Evolutionary conservation across 2,113 vertebrate species (phyloP).

Genomic region (Mobula hypostoma): DNA sequence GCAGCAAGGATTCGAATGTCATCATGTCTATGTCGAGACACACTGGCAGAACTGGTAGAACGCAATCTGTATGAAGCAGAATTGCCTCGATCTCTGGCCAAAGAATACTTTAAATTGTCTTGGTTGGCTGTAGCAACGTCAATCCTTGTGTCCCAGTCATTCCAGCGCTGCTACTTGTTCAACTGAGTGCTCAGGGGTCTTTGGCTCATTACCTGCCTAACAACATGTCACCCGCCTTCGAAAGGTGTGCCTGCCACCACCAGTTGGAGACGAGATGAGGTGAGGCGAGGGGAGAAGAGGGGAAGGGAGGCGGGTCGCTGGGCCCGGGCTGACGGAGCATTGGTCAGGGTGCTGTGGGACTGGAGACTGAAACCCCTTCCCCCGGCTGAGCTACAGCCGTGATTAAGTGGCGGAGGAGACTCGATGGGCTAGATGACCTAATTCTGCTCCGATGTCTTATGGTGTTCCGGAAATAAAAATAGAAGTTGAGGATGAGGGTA

Average conservation of each 20-base stretch:
- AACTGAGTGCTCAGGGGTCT: conserved; percentile 95
- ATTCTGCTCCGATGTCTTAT: too few species aligned
- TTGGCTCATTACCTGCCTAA: conserved; percentile 94
- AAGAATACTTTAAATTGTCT: conserved; percentile 83
- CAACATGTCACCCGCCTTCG: conserved; percentile 63
- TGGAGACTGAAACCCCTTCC: background rate
- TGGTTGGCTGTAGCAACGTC: conserved; percentile 84
- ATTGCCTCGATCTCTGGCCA: conserved; percentile 76
- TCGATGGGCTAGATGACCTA: too few species aligned
- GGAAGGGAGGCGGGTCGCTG: too few species aligned
- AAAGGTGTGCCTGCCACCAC: background rate
- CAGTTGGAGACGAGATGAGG: too few species aligned
- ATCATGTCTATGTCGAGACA: conserved; percentile 79
- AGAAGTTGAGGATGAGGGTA: too few species aligned
- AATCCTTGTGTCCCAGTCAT: conserved; percentile 94
- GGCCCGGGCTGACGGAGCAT: too few species aligned
- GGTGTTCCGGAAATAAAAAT: too few species aligned
- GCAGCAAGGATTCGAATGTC: conserved; percentile 72
- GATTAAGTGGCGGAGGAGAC: too few species aligned
- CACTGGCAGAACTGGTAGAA: conserved; percentile 72
- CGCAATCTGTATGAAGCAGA: conserved; percentile 75
- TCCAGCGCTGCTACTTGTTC: conserved; percentile 95
- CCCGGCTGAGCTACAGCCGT: background rate
- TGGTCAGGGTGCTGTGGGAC: too few species aligned
- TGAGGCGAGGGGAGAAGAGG: too few species aligned